Evolutionary conservation across 2,113 vertebrate genomes (phyloP).

Genomic region (Paedocypris sp.): DNA sequence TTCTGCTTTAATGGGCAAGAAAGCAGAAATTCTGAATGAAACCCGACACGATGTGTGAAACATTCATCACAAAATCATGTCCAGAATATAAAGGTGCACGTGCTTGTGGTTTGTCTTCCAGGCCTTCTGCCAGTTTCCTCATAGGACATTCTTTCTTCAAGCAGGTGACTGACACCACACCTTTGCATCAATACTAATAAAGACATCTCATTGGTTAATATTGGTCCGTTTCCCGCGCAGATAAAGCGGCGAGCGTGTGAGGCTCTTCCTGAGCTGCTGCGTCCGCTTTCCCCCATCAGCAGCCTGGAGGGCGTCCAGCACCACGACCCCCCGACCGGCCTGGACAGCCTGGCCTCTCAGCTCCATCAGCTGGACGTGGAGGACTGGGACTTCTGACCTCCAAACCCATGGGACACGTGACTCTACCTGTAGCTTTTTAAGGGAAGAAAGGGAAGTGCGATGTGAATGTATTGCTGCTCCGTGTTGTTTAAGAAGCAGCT

Average conservation of each 20-base stretch:
- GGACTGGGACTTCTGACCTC: conserved; percentile 93
- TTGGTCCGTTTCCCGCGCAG: too few species aligned
- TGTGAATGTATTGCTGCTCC: background rate
- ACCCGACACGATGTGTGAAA: too few species aligned
- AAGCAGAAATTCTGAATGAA: too few species aligned
- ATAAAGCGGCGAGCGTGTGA: conserved; percentile 84
- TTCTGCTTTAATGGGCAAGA: too few species aligned
- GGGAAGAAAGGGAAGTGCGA: background rate
- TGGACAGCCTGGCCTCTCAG: conserved; percentile 77
- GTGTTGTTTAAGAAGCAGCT: too few species aligned
- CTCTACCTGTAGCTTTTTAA: too few species aligned
- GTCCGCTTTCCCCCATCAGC: conserved; percentile 76
- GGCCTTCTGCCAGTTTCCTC: conserved; percentile 78
- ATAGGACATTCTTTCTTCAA: conserved; percentile 91
- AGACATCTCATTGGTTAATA: too few species aligned
- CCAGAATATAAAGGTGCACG: too few species aligned
- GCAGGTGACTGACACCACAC: conserved; percentile 65
- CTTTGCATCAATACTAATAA: too few species aligned
- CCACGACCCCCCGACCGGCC: conserved; percentile 67
- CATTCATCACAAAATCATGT: too few species aligned
- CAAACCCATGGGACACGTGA: background rate
- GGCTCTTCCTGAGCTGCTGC: conserved; percentile 82
- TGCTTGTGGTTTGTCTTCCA: conserved; percentile 37
- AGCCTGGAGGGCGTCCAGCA: conserved; percentile 61
- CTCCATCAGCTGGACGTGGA: conserved; percentile 87